These are phyloP conservation scores for Diaprepes abbreviatus DNA, from an alignment of 2,888 invertebrate genomes.

Conservation along the genomic window DNA sequence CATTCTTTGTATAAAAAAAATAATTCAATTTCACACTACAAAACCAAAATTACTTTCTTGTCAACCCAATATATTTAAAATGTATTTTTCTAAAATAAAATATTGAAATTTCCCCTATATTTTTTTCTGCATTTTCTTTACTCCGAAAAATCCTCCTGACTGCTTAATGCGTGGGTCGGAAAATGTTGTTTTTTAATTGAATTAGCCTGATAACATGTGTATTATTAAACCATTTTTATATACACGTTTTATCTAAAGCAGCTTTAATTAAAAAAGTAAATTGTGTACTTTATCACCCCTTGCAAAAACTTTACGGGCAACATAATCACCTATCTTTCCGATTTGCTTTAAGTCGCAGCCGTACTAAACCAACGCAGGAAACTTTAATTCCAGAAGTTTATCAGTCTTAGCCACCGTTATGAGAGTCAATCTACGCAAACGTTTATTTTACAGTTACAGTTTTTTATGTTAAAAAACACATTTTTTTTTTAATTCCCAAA, in stretches of 20 bases:
- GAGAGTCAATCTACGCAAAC: constrained; percentile 2
- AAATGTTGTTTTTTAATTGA: not conserved
- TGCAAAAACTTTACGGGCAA: not conserved
- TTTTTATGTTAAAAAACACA: too few relatives aligned
- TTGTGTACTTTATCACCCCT: not conserved
- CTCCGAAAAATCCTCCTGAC: too few relatives aligned
- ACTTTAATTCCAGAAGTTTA: constrained; percentile 46
- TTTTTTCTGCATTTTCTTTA: too few relatives aligned
- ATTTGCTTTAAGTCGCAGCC: constrained; percentile 27
- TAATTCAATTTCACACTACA: too few relatives aligned
- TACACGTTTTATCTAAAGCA: not conserved
- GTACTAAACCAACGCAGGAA: constrained; percentile 38
- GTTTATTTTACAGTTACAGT: too few relatives aligned
- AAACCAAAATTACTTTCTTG: too few relatives aligned
- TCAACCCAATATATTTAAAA: too few relatives aligned
- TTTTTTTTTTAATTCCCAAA: too few relatives aligned
- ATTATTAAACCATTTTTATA: not conserved
- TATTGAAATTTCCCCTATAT: too few relatives aligned
- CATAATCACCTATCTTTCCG: constrained; percentile 23
- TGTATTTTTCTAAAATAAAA: too few relatives aligned
- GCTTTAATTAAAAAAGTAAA: not conserved
- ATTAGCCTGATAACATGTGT: not conserved
- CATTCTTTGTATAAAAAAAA: too few relatives aligned
- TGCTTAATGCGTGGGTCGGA: not conserved
- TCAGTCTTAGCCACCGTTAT: constrained; percentile 46